Base-by-base conservation (phyloP, 2,888 invertebrate species). In the Xiphydria camelus region DNA sequence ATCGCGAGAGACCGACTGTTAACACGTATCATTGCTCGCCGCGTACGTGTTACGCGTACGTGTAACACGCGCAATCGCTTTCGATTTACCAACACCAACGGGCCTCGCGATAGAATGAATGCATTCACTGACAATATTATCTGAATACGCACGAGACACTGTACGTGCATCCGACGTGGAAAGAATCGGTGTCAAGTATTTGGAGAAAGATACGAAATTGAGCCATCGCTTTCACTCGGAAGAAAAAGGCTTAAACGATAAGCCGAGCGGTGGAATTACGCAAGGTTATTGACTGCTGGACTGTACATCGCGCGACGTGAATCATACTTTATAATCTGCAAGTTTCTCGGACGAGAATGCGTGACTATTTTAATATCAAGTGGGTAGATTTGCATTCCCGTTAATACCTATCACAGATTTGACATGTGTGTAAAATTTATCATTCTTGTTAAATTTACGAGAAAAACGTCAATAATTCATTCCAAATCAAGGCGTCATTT, bases 81-180 rank as follows among this genome's bases (percentile, higher is more conserved):
- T n/a, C n/a, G n/a, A n/a, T n/a, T n/a, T n/a, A n/a, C n/a, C n/a
- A n/a, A n/a, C n/a, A n/a, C n/a, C n/a, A n/a, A n/a, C n/a, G n/a
- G n/a, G n/a, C n/a, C n/a, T n/a, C n/a, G n/a, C 51, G 44, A 51
- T 22, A 59, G 61, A 59, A 61, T 58, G 58, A 58, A 49, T 29
- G 51, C 53, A 59, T 59, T 59, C 59, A 61, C 29, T 37, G 45
- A 53, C 44, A 42, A 32, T 4, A 29, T 12, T 34, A 34, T 34
- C 34, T 14, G 29, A 29, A 29, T 29, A 12, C n/a, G n/a, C 14
- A 29, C 29, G 29, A 12, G 29, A 29, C 29, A 7, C 6, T 6
- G 10, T 14, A 4, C 17, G 9, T 19, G 19, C 34, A 15, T 19
- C 34, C 34, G 9, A 17, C 34, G 9, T 34, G 6, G 15, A 17